phyloP scores from a whole-genome alignment of 2,888 invertebrate species.

The Parnassius orleans region DNA sequence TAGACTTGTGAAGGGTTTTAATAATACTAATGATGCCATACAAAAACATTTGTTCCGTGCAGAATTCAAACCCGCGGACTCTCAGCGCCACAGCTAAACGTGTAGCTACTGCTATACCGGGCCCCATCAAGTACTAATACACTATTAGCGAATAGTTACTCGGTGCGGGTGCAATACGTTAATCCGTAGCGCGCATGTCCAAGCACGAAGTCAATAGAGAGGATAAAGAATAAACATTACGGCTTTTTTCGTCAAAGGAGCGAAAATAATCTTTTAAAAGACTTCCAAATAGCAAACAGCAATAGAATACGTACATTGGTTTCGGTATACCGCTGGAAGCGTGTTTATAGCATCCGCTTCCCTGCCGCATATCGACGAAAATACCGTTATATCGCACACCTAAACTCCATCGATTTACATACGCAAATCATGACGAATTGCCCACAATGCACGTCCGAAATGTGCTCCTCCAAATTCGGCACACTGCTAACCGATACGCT shows the following conservation, averaged over 20 bases:
- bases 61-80: no score
- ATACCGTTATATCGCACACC: constrained; percentile 76
- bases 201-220: constrained; percentile 17
- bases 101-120: no score
- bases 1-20: no score
- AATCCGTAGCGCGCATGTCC: constrained; percentile 21
- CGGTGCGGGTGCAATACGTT: constrained; percentile 20
- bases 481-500: constrained; percentile 43
- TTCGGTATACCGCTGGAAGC: constrained; percentile 57
- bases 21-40: no score
- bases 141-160: constrained; percentile 15
- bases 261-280: no score
- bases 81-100: no score
- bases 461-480: constrained; percentile 42
- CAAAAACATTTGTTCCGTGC: no score
- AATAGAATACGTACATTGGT: constrained; percentile 50
- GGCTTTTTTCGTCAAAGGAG: no score
- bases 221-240: no score
- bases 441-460: constrained; percentile 69
- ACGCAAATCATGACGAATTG: constrained; percentile 79
- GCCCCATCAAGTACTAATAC: no score
- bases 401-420: constrained; percentile 77
- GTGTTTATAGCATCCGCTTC: constrained; percentile 79
- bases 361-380: constrained; percentile 75
- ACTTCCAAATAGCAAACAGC: constrained; percentile 31